Evolutionary conservation across 2,113 vertebrate genomes (phyloP), one percentile per base, ranked within the genome.

Genomic region (Hystrix cristata): DNA sequence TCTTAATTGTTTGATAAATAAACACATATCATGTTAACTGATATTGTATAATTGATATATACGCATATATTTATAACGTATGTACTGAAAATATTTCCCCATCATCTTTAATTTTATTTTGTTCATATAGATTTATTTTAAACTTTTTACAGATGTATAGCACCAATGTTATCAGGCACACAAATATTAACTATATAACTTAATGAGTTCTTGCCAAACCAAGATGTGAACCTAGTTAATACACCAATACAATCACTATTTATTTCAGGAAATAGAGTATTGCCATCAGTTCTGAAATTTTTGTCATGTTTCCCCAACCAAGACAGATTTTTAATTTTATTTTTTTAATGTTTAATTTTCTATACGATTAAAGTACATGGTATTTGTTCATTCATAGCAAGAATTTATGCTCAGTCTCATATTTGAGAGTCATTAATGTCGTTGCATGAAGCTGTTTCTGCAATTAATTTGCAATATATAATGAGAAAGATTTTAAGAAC

Each of bases 361-460:
- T 29, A 27, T 60, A 19, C 38, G n/a, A 15, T 29, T 57, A 31
- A 60, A 59, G 18, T 46, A 27, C 18, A 55, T 3, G 7, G 7
- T 23, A 15, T 31, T 65, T 51, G 10, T n/a, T 60, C 48, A 34
- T 51, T 81, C 81, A 15, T 27, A 21, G 59, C 25, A 51, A 67
- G 25, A 59, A 13, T 5, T 43, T 81, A 51, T 43, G 38, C 13
- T 59, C 34, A 11, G 0, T 7, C 3, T 5, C 59, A 14, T 6
- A 18, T 43, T 53, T 48, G 48, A 31, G 23, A 64, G 3, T 57
- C n/a, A 43, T 21, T n/a, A 3, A 4, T n/a, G 29, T 25, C 0
- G 0, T 46, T 21, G 18, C 10, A 5, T 1, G 6, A 19, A 23
- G 21, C 25, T 25, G 7, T 19, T 72, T 25, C 21, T 62, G 23